Evolutionary conservation across 2,888 invertebrate genomes (phyloP).

Genomic region (Parnassius orleans): DNA sequence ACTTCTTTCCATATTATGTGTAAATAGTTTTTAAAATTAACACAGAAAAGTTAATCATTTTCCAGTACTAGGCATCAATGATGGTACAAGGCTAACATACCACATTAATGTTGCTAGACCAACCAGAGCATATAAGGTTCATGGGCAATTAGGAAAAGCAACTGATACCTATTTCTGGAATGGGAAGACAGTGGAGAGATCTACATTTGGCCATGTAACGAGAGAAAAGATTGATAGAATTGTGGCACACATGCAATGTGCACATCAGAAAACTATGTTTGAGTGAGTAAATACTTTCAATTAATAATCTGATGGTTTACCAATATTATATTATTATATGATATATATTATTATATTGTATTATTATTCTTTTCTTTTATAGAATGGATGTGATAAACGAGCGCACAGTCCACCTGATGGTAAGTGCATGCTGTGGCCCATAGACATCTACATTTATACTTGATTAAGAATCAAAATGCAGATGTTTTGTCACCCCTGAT

Average conservation of each 20-base stretch:
- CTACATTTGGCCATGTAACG: conserved; percentile 86
- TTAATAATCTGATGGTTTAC: neutral
- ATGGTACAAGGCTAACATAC: conserved; percentile 80
- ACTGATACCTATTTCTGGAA: conserved; percentile 87
- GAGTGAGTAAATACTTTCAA: conserved; percentile 79
- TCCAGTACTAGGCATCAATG: conserved; percentile 87
- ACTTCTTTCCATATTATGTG: no score
- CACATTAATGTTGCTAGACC: conserved; percentile 82
- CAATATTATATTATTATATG: no score
- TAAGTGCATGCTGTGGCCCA: no score
- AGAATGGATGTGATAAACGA: no score
- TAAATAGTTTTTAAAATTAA: no score
- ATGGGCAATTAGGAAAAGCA: conserved; percentile 87
- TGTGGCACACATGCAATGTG: conserved; percentile 89
- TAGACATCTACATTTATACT: no score
- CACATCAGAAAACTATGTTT: conserved; percentile 93
- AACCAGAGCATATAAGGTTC: conserved; percentile 86
- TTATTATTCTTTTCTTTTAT: no score
- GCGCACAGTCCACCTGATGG: no score
- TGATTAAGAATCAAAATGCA: no score
- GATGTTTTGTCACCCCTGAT: no score
- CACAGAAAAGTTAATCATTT: conserved; percentile 26
- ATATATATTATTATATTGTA: no score
- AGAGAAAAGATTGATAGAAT: conserved; percentile 86
- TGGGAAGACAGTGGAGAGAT: conserved; percentile 85